Percentiles rank a stretch among this genome's conserved stretches.
Conservation (phyloP, 2,113 vertebrate genomes). For the Sceloporus tristichus region DNA sequence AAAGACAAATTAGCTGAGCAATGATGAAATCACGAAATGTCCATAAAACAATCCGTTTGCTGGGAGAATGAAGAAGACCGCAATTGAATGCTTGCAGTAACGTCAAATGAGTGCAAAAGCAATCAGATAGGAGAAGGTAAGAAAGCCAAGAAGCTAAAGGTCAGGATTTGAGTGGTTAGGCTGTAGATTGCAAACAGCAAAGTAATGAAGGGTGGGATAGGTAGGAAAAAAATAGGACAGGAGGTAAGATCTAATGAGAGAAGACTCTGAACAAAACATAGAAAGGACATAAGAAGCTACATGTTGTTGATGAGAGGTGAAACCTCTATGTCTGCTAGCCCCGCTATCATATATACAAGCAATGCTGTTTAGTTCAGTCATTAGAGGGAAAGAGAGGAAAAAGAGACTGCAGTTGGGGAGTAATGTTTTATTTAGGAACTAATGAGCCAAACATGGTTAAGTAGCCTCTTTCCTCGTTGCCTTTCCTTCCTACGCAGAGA, state of each 20-base stretch:
- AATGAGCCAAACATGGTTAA: not conserved
- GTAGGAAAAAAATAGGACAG: no score
- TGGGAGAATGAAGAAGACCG: not conserved
- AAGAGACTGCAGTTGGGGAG: no score
- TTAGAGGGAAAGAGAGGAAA: not conserved
- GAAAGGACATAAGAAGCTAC: not conserved
- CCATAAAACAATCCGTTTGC: not conserved
- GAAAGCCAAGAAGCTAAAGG: no score
- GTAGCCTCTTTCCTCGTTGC: not conserved
- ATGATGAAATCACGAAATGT: not conserved
- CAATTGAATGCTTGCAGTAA: not conserved
- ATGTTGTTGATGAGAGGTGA: not conserved
- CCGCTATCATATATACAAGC: no score
- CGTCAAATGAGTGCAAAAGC: not conserved
- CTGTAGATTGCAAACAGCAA: not conserved
- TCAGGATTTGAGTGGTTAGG: no score
- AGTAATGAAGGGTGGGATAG: not conserved
- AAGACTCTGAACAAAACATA: not conserved
- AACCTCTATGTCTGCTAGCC: not conserved
- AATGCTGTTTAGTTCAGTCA: no score
- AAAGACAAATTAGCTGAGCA: not conserved
- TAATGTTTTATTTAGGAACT: not conserved
- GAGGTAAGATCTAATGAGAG: not conserved
- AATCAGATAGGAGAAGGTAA: not conserved
- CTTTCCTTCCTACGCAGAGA: not conserved